A percentile compares a stretch with the other conserved stretches of the same genome.
These are phyloP conservation scores for Grapholita molesta DNA, from an alignment of 1,140 invertebrate genomes.

Conservation along the genomic window DNA sequence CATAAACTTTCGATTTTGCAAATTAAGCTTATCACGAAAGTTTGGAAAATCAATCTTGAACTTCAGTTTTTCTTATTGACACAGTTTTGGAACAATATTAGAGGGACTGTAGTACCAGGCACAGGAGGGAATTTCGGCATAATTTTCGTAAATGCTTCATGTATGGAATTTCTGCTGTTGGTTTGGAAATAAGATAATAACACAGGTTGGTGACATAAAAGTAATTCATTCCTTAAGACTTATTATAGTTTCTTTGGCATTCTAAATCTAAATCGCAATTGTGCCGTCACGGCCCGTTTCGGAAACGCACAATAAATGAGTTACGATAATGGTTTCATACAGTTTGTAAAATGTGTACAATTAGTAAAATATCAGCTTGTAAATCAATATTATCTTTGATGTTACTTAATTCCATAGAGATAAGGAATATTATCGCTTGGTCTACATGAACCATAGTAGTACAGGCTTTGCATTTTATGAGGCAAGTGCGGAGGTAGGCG, in stretches of 20 bases:
- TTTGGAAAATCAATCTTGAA: background rate
- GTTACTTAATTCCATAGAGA: background rate
- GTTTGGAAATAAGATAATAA: background rate
- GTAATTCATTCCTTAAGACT: background rate
- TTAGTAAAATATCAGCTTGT: slow-evolving; percentile 7
- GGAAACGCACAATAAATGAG: background rate
- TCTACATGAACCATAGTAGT: background rate
- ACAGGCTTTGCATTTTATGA: slow-evolving; percentile 26
- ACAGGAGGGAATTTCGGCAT: background rate
- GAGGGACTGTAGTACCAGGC: background rate
- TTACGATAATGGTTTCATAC: background rate
- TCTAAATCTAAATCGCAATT: background rate
- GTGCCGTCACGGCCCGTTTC: background rate
- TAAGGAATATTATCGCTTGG: slow-evolving; percentile 10
- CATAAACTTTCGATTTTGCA: no score
- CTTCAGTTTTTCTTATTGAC: background rate
- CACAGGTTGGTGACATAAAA: background rate
- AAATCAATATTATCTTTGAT: slow-evolving; percentile 10
- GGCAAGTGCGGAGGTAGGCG: slow-evolving; percentile 31
- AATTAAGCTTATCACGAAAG: background rate
- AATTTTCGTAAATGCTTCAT: background rate
- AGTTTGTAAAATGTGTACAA: background rate
- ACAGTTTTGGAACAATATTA: background rate
- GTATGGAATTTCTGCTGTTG: background rate
- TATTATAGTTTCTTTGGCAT: background rate